Conservation (phyloP, 2,113 vertebrate genomes). For the Alexandromys fortis region DNA sequence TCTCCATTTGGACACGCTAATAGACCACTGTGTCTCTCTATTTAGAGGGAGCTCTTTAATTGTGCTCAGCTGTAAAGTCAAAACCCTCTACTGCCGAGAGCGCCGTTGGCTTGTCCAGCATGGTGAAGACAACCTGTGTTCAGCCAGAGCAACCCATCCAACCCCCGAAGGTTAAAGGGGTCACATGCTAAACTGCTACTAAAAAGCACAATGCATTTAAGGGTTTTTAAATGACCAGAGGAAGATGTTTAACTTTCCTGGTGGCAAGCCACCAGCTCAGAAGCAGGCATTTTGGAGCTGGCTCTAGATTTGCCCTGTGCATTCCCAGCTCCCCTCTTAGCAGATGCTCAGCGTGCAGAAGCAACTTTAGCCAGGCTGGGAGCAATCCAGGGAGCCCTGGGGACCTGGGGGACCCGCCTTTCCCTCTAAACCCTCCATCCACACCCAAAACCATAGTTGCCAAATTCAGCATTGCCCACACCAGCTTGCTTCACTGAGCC, state of each 20-base stretch:
- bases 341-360: not conserved
- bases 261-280: not conserved
- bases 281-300: fast-evolving
- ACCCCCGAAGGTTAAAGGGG: not conserved
- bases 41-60: too few relatives aligned
- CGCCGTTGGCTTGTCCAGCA: not conserved
- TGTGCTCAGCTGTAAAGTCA: not conserved
- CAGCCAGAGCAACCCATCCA: too few relatives aligned
- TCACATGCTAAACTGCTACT: not conserved
- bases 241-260: not conserved
- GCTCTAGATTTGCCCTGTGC: too few relatives aligned
- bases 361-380: not conserved
- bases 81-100: not conserved
- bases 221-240: not conserved
- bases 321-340: not conserved
- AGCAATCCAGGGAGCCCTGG: not conserved
- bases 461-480: not conserved
- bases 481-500: not conserved
- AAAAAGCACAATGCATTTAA: not conserved
- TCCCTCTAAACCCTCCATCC: not conserved
- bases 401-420: not conserved
- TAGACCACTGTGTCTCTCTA: not conserved
- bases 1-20: not conserved
- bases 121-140: not conserved
- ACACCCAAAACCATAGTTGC: fast-evolving